Conservation (phyloP, 1,140 invertebrate genomes). For the Danaus plexippus region DNA sequence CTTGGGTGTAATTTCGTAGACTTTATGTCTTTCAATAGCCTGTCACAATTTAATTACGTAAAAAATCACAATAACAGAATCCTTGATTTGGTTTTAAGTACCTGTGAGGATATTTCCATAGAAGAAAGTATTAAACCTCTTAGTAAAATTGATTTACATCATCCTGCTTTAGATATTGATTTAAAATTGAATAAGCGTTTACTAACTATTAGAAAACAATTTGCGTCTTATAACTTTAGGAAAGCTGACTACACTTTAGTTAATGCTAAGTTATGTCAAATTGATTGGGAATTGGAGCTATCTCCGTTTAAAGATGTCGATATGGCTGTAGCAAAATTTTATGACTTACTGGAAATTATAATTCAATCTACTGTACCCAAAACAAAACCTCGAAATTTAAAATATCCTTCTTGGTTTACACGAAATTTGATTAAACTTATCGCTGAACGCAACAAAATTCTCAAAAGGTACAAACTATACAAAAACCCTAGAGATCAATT, state of each 20-base stretch:
- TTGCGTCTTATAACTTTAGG: constrained; percentile 15
- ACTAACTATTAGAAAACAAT: constrained; percentile 3
- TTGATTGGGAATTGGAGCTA: constrained; percentile 18
- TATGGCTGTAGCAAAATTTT: constrained; percentile 17
- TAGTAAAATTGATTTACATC: constrained; percentile 17
- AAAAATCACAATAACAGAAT: constrained; percentile 18
- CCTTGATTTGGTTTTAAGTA: constrained; percentile 15
- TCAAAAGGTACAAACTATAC: constrained; percentile 14
- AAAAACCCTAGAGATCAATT: constrained; percentile 19
- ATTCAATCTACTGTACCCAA: constrained; percentile 19
- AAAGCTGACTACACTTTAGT: constrained; percentile 19
- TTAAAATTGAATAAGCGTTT: background rate
- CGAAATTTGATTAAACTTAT: constrained; percentile 15
- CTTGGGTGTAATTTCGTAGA: constrained; percentile 15
- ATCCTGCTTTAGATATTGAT: constrained; percentile 16
- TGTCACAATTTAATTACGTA: constrained; percentile 15
- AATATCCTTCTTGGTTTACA: constrained; percentile 20
- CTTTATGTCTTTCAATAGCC: constrained; percentile 17
- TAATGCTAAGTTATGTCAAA: constrained; percentile 10
- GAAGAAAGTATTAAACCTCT: constrained; percentile 10
- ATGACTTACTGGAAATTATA: constrained; percentile 13
- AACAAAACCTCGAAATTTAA: constrained; percentile 10
- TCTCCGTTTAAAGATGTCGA: constrained; percentile 13
- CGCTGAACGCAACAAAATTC: constrained; percentile 11
- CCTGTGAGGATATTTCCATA: constrained; percentile 1